Evolutionary conservation across 2,113 vertebrate species (phyloP).

Genomic region (Taxidea taxus): DNA sequence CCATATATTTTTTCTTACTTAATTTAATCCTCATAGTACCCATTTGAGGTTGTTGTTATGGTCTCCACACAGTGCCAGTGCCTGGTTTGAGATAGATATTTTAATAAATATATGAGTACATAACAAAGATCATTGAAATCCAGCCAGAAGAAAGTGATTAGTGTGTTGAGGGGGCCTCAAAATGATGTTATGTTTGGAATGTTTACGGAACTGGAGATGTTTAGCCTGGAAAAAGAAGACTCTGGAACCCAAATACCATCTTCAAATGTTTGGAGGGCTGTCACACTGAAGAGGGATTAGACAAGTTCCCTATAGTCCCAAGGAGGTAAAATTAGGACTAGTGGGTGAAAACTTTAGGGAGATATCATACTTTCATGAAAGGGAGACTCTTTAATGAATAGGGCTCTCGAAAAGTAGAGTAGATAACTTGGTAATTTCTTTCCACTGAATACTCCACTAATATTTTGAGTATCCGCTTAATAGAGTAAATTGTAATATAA

Average conservation of each 20-base stretch:
- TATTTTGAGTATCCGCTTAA: neutral
- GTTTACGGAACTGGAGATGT: neutral
- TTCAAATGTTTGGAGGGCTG: neutral
- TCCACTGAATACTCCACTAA: neutral
- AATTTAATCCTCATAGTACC: neutral
- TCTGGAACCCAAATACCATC: neutral
- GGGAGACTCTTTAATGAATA: neutral
- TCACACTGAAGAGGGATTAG: neutral
- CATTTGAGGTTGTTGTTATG: neutral
- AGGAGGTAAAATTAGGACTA: conserved; percentile 27
- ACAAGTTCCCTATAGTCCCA: neutral
- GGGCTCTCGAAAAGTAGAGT: neutral
- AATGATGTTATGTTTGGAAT: conserved; percentile 22
- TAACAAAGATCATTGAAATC: neutral
- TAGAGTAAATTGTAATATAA: neutral
- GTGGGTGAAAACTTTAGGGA: neutral
- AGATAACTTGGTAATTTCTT: neutral
- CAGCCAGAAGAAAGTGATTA: neutral
- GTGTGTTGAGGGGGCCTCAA: neutral
- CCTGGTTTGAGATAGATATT: neutral
- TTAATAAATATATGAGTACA: neutral
- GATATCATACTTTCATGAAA: neutral
- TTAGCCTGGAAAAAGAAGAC: neutral
- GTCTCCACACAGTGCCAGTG: neutral
- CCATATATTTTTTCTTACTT: neutral